Evolutionary conservation across 2,797 vertebrate species (phyloP), one percentile per base, ranked within the genome.

Genomic region (Onychomys torridus): DNA sequence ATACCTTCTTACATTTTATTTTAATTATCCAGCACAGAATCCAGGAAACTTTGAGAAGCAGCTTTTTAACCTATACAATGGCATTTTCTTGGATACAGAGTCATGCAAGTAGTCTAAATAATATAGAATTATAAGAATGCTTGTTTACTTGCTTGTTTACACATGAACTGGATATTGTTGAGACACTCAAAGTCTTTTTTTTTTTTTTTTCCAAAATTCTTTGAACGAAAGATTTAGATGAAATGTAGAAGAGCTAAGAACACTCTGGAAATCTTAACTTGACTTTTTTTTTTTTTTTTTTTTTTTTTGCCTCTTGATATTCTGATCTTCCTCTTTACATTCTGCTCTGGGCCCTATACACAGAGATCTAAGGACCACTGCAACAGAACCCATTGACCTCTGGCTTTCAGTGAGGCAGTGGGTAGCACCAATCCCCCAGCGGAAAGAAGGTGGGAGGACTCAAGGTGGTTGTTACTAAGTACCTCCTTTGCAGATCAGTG

Each of bases 131-230:
- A 37, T 73, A 93, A 91, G 67, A 75, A 63, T 82, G 14, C 75
- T 95, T 86, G 84, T 73, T 84, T 94, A 37, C 11, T 94, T 57
- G 65, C 17, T 90, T 65, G 89, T 2, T 96, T 92, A 75, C 40
- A 34, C 9, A 82, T 61, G 52, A 96, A 78, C 78, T 61, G 55
- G 17, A 12, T 61, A 82, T 19, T 82, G n/a, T 59, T 90, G 55
- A 78, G 52, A 92, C 86, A 93, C 19, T 76, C 29, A 86, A 73
- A 73, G n/a, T 79, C 40, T 91, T 93, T 52, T 79, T 76, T 59
- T 69, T 0, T 76, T 59, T 59, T n/a, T 63, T 87, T 75, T 89
- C 76, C 67, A 92, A 85, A 40, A 7, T 43, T 91, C 3, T 91
- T 85, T 81, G 83, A 94, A 29, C 89, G 43, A 91, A 40, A 34